These are phyloP conservation scores for Phocides pigmalion DNA, from an alignment of 1,140 invertebrate genomes.

Conservation along the genomic window DNA sequence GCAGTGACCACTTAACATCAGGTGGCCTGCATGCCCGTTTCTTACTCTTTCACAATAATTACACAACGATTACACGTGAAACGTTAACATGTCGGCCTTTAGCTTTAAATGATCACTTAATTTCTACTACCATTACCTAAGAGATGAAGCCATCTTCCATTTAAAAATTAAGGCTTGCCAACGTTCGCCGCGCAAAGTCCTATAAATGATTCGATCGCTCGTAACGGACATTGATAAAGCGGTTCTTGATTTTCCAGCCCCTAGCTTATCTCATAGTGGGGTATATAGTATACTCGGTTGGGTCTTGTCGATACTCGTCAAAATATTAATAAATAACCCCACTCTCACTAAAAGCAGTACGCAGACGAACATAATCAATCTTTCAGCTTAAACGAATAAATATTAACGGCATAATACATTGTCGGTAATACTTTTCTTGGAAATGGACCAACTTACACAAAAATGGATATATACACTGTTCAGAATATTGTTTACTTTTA, in stretches of 20 bases:
- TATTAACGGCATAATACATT: slow-evolving; percentile 29
- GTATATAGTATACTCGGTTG: too few relatives aligned
- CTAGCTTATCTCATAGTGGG: slow-evolving; percentile 6
- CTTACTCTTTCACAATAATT: too few relatives aligned
- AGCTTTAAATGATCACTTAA: too few relatives aligned
- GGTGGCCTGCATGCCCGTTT: too few relatives aligned
- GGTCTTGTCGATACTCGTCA: slow-evolving; percentile 37
- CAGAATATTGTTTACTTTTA: slow-evolving; percentile 1
- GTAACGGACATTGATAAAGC: slow-evolving; percentile 32
- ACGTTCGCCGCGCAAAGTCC: neutral
- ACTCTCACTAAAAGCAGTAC: slow-evolving; percentile 29
- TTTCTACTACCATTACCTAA: neutral
- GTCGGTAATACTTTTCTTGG: slow-evolving; percentile 18
- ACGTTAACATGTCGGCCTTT: too few relatives aligned
- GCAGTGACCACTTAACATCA: too few relatives aligned
- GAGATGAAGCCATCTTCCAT: neutral
- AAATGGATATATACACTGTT: slow-evolving; percentile 14
- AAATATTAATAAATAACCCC: slow-evolving; percentile 38
- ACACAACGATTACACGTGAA: too few relatives aligned
- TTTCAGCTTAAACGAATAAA: slow-evolving; percentile 35
- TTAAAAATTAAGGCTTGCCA: slow-evolving; percentile 6
- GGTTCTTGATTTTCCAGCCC: slow-evolving; percentile 26
- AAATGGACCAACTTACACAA: neutral
- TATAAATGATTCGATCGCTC: slow-evolving; percentile 25
- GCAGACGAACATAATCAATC: slow-evolving; percentile 35